Percentiles rank a stretch among this genome's conserved stretches.
These are phyloP conservation scores for Sebastes diploproa DNA, from an alignment of 2,797 vertebrate genomes.

Conservation along the genomic window DNA sequence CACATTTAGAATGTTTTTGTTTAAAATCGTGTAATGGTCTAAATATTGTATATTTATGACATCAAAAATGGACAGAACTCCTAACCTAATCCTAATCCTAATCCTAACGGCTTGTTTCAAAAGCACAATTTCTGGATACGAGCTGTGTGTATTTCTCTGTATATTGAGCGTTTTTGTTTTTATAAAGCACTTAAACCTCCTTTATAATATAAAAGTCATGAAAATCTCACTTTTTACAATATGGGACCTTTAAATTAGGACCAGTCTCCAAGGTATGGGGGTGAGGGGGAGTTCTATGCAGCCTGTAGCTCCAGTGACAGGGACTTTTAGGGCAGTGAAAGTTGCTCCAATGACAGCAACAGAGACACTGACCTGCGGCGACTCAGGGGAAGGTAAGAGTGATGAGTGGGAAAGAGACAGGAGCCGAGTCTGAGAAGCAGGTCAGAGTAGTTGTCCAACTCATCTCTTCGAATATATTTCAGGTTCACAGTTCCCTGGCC, in stretches of 20 bases:
- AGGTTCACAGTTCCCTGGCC: not conserved
- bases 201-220: too few relatives aligned
- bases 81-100: too few relatives aligned
- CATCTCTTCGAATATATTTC: not conserved
- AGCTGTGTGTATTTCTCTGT: too few relatives aligned
- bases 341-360: not conserved
- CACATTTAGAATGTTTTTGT: too few relatives aligned
- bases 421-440: slow-evolving; percentile 3
- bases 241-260: not conserved
- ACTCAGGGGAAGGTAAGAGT: not conserved
- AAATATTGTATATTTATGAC: too few relatives aligned
- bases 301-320: not conserved
- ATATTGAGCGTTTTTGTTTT: too few relatives aligned
- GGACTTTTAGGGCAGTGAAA: not conserved
- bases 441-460: not conserved
- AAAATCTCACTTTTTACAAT: too few relatives aligned
- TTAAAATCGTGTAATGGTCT: too few relatives aligned
- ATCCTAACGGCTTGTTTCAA: too few relatives aligned
- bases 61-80: too few relatives aligned
- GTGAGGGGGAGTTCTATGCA: not conserved
- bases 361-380: not conserved
- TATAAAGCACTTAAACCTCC: too few relatives aligned
- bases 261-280: not conserved
- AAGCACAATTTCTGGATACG: too few relatives aligned
- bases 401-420: not conserved